These are phyloP conservation scores for Teleopsis dalmanni DNA, from an alignment of 1,140 invertebrate genomes.

Conservation along the genomic window DNA sequence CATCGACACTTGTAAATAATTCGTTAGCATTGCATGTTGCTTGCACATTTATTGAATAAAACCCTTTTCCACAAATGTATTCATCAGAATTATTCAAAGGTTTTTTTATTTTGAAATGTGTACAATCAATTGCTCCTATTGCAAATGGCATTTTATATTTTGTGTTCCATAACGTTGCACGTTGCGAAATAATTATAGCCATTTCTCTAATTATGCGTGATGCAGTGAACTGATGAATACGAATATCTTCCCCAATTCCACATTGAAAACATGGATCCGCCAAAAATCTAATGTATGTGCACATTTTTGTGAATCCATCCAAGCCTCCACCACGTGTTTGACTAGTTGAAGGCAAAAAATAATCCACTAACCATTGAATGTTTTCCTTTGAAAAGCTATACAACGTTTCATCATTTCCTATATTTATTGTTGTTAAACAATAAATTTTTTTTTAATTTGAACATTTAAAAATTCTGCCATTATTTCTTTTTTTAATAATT, in stretches of 20 bases:
- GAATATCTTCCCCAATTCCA: slow-evolving; percentile 17
- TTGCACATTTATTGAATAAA: slow-evolving; percentile 7
- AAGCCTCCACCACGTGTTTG: slow-evolving; percentile 19
- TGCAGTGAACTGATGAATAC: slow-evolving; percentile 19
- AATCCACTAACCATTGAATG: slow-evolving; percentile 15
- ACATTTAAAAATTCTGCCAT: too few species aligned
- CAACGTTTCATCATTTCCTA: too few species aligned
- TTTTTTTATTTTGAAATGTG: slow-evolving; percentile 8
- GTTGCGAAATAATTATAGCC: slow-evolving; percentile 13
- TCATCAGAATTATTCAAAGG: slow-evolving; percentile 1
- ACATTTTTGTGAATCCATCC: slow-evolving; percentile 13
- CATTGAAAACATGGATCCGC: slow-evolving; percentile 23
- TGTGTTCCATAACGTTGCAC: slow-evolving; percentile 14
- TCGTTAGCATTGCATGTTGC: slow-evolving; percentile 8
- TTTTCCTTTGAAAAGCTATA: too few species aligned
- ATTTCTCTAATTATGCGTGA: slow-evolving; percentile 15
- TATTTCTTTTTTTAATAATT: too few species aligned
- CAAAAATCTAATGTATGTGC: slow-evolving; percentile 18
- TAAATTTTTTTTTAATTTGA: too few species aligned
- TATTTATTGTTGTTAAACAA: too few species aligned
- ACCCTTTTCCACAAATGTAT: slow-evolving; percentile 7
- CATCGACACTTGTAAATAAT: slow-evolving; percentile 4
- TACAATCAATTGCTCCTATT: slow-evolving; percentile 8
- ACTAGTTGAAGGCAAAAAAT: slow-evolving; percentile 15
- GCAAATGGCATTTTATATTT: slow-evolving; percentile 5